phyloP scores from a whole-genome alignment of 2,797 vertebrate genomes.

The Paedocypris micromegethes region DNA sequence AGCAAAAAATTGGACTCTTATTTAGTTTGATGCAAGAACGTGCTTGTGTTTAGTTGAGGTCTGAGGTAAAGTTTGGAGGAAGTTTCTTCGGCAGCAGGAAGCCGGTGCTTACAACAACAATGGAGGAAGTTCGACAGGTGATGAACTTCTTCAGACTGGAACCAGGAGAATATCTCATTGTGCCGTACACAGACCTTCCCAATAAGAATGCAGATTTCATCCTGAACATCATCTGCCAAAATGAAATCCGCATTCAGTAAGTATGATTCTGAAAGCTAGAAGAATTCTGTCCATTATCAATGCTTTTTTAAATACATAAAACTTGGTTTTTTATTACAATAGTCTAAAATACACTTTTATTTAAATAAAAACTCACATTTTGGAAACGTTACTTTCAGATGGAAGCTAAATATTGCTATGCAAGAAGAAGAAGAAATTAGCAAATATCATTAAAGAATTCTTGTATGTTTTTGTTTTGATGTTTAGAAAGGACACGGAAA shows the following conservation, averaged over 20 bases:
- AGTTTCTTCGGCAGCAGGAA: conserved; percentile 43
- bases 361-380: too few relatives aligned
- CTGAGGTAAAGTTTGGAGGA: conserved; percentile 12
- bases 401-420: neutral
- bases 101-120: neutral
- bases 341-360: too few relatives aligned
- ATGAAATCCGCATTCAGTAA: conserved; percentile 47
- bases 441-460: neutral
- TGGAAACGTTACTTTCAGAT: too few relatives aligned
- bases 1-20: neutral
- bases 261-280: neutral
- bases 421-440: neutral
- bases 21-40: too few relatives aligned
- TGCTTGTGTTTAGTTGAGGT: conserved; percentile 20
- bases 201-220: conserved; percentile 46
- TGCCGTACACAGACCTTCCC: conserved; percentile 46
- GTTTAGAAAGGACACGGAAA: conserved; percentile 24
- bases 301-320: too few relatives aligned
- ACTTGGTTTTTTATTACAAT: too few relatives aligned
- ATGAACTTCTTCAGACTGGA: conserved; percentile 48
- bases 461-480: neutral
- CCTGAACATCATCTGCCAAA: conserved; percentile 52
- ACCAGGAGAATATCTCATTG: conserved; percentile 54
- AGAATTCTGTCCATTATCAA: too few relatives aligned
- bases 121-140: conserved; percentile 33